These are phyloP conservation scores for Artibeus lituratus DNA, from an alignment of 2,797 vertebrate species.

Conservation along the genomic window DNA sequence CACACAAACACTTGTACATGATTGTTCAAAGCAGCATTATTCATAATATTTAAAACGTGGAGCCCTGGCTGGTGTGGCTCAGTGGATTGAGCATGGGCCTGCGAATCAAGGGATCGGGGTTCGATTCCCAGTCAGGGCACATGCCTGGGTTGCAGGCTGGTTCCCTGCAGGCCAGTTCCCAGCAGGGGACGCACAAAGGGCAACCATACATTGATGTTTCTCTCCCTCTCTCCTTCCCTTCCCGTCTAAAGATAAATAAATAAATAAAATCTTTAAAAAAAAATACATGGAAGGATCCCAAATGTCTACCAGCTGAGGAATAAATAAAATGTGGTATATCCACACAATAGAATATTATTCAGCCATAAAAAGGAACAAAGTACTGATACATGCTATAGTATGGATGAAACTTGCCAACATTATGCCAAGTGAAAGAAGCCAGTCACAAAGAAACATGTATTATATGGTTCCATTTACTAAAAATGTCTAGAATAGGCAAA, in stretches of 20 bases:
- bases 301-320: not conserved
- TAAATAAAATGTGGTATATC: not conserved
- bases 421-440: not conserved
- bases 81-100: too few species aligned
- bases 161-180: too few species aligned
- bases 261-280: too few species aligned
- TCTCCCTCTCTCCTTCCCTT: too few species aligned
- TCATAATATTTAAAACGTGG: not conserved
- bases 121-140: too few species aligned
- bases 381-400: not conserved
- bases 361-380: not conserved
- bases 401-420: not conserved
- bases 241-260: too few species aligned
- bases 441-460: not conserved
- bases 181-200: too few species aligned
- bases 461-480: not conserved
- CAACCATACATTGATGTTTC: too few species aligned
- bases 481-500: not conserved
- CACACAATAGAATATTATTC: not conserved
- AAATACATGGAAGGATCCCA: not conserved
- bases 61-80: too few species aligned
- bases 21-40: not conserved
- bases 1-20: not conserved
- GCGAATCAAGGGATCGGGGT: too few species aligned
- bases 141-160: too few species aligned